These are phyloP conservation scores for Zaprionus camerounensis DNA, from an alignment of 1,140 invertebrate genomes.

Conservation along the genomic window DNA sequence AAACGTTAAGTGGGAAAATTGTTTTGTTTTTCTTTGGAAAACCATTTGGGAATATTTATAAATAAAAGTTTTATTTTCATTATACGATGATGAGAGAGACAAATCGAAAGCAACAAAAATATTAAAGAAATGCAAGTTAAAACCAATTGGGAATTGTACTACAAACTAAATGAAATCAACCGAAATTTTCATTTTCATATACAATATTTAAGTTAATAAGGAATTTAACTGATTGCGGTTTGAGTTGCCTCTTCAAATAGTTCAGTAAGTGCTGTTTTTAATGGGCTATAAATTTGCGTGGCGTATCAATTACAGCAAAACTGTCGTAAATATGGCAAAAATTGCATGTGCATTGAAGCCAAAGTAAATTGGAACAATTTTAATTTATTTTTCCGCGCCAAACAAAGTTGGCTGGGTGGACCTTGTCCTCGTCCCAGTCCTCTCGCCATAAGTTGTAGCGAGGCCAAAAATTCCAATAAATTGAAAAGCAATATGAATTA, in stretches of 20 bases:
- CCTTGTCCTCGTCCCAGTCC: slow-evolving; percentile 9
- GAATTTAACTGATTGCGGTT: not conserved
- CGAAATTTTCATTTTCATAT: not conserved
- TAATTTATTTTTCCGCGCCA: slow-evolving; percentile 65
- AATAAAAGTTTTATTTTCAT: not conserved
- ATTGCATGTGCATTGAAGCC: slow-evolving; percentile 17
- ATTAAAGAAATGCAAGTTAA: not conserved
- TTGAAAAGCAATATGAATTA: slow-evolving; percentile 82
- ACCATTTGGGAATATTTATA: not conserved
- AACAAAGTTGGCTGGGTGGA: slow-evolving; percentile 14
- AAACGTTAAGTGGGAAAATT: not conserved
- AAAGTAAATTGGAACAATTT: slow-evolving; percentile 65
- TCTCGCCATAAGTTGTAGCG: slow-evolving; percentile 51
- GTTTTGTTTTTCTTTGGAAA: not conserved
- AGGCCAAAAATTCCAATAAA: slow-evolving; percentile 73
- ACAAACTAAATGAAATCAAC: not conserved
- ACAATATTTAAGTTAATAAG: not conserved
- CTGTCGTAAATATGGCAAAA: slow-evolving; percentile 34
- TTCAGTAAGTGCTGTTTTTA: not conserved
- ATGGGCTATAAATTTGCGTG: slow-evolving; percentile 4
- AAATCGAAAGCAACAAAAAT: not conserved
- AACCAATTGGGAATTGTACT: not conserved
- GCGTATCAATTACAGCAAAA: slow-evolving; percentile 23
- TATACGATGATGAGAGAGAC: not conserved
- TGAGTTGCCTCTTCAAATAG: not conserved